These are phyloP conservation scores for Nothocercus nigrocapillus DNA, from an alignment of 2,113 vertebrate genomes.

Conservation along the genomic window DNA sequence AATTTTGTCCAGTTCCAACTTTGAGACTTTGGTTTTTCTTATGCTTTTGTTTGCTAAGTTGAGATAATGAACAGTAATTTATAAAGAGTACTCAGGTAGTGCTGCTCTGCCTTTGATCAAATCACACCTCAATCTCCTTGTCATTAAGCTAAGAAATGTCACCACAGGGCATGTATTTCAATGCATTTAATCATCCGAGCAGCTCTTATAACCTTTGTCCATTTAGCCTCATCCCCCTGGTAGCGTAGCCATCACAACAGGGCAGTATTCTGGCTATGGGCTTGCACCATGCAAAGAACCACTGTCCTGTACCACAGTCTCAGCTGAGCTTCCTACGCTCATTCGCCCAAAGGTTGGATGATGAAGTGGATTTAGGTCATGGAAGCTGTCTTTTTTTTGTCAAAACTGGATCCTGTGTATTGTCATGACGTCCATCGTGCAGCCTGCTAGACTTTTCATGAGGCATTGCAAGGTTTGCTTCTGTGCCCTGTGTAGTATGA, in stretches of 20 bases:
- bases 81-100: not conserved
- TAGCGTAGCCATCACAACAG: not conserved
- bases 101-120: not conserved
- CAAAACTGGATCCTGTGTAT: not conserved
- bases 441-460: not conserved
- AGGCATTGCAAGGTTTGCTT: not conserved
- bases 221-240: not conserved
- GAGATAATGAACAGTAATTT: conserved; percentile 1
- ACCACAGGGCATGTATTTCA: not conserved
- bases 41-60: not conserved
- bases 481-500: not conserved
- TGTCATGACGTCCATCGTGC: not conserved
- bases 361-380: not conserved
- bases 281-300: not conserved
- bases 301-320: not conserved
- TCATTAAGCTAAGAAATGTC: not conserved
- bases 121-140: not conserved
- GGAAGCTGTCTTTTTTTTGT: not conserved
- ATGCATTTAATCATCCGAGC: not conserved
- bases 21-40: not conserved
- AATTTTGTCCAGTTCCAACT: not conserved
- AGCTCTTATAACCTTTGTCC: not conserved
- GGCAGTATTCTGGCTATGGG: not conserved
- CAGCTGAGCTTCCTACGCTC: not conserved
- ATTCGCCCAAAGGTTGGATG: not conserved